phyloP scores from a whole-genome alignment of 2,797 vertebrate genomes.

The Sebastes vulpes region DNA sequence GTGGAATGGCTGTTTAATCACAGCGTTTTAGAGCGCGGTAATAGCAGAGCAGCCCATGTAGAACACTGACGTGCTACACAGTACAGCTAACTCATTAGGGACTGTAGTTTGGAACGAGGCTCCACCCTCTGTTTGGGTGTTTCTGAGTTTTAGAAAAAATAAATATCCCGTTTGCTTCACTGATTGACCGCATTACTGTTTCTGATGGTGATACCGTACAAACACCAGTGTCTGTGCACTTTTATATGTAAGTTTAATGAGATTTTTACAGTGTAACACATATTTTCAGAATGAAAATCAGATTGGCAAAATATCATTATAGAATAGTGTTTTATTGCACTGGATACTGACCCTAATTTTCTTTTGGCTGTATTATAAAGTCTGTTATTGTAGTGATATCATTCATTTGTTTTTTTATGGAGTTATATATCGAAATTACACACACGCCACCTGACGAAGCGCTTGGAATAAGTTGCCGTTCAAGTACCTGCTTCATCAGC shows the following conservation, averaged over 20 bases:
- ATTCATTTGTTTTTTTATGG: background rate
- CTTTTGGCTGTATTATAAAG: background rate
- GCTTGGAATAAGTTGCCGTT: background rate
- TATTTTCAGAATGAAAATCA: background rate
- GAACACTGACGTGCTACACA: slow-evolving; percentile 71
- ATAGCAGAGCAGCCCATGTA: slow-evolving; percentile 74
- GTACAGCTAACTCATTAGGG: slow-evolving; percentile 79
- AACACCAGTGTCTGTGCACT: background rate
- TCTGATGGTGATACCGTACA: slow-evolving; percentile 2
- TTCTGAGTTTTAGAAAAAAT: slow-evolving; percentile 44
- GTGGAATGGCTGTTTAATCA: slow-evolving; percentile 88
- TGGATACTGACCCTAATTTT: background rate
- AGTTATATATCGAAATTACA: background rate
- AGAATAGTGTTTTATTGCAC: background rate
- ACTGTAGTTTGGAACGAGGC: slow-evolving; percentile 57
- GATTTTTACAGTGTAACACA: background rate
- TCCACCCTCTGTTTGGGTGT: slow-evolving; percentile 52
- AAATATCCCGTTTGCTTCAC: slow-evolving; percentile 23
- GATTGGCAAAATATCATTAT: background rate
- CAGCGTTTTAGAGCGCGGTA: slow-evolving; percentile 84
- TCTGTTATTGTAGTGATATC: background rate
- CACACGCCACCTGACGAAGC: background rate
- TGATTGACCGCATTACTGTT: slow-evolving; percentile 17
- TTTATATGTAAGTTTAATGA: background rate
- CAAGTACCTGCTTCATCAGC: background rate